Percentiles rank a stretch among this genome's conserved stretches.
phyloP scores from a whole-genome alignment of 2,113 vertebrate genomes.

The Thunnus thynnus region DNA sequence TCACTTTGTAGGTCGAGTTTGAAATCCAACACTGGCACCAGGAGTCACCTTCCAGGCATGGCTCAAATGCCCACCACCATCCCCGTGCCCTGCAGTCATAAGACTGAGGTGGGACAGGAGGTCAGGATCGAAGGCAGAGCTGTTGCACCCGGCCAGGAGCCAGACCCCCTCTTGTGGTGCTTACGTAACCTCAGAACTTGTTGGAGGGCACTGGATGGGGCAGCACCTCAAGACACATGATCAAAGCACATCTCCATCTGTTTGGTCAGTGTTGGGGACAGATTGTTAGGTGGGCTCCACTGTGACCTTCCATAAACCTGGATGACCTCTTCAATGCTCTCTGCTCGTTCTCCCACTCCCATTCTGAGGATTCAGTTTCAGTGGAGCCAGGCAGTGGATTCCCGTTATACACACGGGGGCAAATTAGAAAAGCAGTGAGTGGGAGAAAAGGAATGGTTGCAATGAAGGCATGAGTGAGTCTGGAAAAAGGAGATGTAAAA shows the following conservation, averaged over 20 bases:
- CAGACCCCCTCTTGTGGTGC: slow-evolving; percentile 33
- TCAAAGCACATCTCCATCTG: slow-evolving; percentile 53
- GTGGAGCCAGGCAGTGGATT: slow-evolving; percentile 54
- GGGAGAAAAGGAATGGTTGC: slow-evolving; percentile 54
- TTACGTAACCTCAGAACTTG: slow-evolving; percentile 53
- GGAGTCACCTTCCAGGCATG: slow-evolving; percentile 79
- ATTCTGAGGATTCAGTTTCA: slow-evolving; percentile 74
- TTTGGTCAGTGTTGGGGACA: slow-evolving; percentile 43
- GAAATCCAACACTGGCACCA: slow-evolving; percentile 81
- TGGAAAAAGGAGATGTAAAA: slow-evolving; percentile 40
- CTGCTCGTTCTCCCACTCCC: slow-evolving; percentile 31
- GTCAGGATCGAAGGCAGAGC: slow-evolving; percentile 44
- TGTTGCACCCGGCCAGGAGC: not conserved
- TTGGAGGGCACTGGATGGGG: slow-evolving; percentile 19
- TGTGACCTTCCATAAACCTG: slow-evolving; percentile 64
- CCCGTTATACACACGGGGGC: slow-evolving; percentile 50
- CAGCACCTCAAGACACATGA: slow-evolving; percentile 31
- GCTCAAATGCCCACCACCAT: slow-evolving; percentile 54
- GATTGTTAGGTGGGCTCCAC: slow-evolving; percentile 42
- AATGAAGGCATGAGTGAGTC: slow-evolving; percentile 28
- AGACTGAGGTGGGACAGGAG: slow-evolving; percentile 62
- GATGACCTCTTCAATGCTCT: slow-evolving; percentile 42
- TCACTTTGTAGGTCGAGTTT: slow-evolving; percentile 65
- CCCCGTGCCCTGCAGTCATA: slow-evolving; percentile 66
- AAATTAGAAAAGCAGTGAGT: slow-evolving; percentile 59